Evolutionary conservation across 2,888 invertebrate species (phyloP).

Genomic region (Parnassius mnemosyne): DNA sequence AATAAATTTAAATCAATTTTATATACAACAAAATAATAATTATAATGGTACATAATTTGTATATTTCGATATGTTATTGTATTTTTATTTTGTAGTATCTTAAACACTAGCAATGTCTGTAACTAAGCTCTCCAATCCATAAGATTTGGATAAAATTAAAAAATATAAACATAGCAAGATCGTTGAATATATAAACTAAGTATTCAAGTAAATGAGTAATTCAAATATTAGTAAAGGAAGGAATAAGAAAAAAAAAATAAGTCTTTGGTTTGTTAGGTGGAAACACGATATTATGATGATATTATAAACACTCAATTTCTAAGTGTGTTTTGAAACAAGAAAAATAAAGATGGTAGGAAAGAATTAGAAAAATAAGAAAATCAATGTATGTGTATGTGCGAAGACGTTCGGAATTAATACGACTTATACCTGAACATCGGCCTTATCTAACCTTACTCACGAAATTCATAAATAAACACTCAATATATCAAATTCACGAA

Average conservation of each 20-base stretch:
- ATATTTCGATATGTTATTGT: background rate
- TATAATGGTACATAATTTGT: background rate
- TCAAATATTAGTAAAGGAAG: background rate
- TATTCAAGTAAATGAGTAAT: background rate
- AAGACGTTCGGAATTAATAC: too few relatives aligned
- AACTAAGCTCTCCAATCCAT: background rate
- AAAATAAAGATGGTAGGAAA: too few relatives aligned
- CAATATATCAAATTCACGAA: too few relatives aligned
- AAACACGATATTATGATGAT: conserved; percentile 10
- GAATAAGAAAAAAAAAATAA: conserved; percentile 4
- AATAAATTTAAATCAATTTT: conserved; percentile 54
- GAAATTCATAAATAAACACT: too few relatives aligned
- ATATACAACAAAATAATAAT: conserved; percentile 64
- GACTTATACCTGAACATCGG: too few relatives aligned
- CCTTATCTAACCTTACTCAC: too few relatives aligned
- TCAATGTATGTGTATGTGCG: too few relatives aligned
- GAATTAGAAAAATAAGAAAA: too few relatives aligned
- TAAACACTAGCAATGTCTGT: conserved; percentile 20
- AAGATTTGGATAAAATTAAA: too few relatives aligned
- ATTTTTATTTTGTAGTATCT: conserved; percentile 3
- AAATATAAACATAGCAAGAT: too few relatives aligned
- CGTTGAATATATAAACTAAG: too few relatives aligned
- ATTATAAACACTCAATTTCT: background rate
- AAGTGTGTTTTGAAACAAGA: background rate
- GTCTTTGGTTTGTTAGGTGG: conserved; percentile 22